Base-by-base conservation (phyloP, 2,797 vertebrate species). In the Sciaenops ocellatus region DNA sequence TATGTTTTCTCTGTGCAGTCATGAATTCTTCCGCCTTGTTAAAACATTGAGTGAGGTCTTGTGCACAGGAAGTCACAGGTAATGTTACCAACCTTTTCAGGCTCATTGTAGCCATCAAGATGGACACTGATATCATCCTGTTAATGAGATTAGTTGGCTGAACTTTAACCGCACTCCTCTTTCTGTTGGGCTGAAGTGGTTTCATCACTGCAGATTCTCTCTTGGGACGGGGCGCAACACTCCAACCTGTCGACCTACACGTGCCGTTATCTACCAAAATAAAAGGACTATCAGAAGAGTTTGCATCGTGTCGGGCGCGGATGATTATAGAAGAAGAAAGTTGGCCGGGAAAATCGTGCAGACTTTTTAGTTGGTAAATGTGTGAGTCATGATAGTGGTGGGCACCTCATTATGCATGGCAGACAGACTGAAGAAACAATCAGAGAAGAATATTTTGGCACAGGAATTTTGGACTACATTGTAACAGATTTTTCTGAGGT, bases 221-320 rank as follows among this genome's bases (percentile, higher is more conserved):
- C 38, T 38, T 5, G 24, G 70, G 73, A 38, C 51, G 24, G 42
- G 28, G 28, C 28, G 41, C 44, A 74, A 47, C 51, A 38, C 24
- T 57, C 48, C 3, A 5, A 17, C 34, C 34, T 10, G 64, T 56
- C 64, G 69, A 66, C 55, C 61, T 54, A 16, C 20, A 46, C 34
- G 0, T 17, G 17, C 6, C 18, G 38, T 15, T 57, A 60, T 57
- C 34, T 62, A 41, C 7, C 56, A 52, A 71, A 68, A 34, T 26
- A 22, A 61, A 74, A 44, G 24, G 76, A 69, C 60, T 61, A 69
- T 44, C 54, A 47, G 41, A 51, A 52, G 34, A 64, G 56, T 69
- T 5, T 42, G 34, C 30, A 54, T 30, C 30, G 65, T 72, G 47
- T 60, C 47, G 22, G 56, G 41, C 22, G 24, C 20, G 52, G 60